Base-by-base conservation (phyloP, 2,888 invertebrate genomes). In the Aphrophora alni region DNA sequence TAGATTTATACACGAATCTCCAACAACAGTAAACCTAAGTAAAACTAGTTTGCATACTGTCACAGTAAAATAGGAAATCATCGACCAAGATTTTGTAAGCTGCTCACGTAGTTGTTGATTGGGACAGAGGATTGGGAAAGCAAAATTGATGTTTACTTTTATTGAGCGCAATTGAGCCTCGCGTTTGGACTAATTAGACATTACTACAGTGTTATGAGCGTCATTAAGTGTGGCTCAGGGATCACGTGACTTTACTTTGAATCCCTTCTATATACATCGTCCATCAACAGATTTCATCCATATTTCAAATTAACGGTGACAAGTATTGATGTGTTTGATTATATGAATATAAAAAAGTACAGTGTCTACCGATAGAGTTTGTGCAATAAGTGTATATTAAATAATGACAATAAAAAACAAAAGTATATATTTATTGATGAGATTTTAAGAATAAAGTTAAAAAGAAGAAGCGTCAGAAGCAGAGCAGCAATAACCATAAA, bases 61-160 rank as follows among this genome's bases (percentile, higher is more conserved):
- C 33, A 8, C 33, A 33, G 33, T 33, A 33, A 33, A 33, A 8
- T 33, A 3, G 3, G 33, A 33, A 33, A 33, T 33, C 33, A 8
- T 33, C 33, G 5, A 33, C 33, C 5, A 5, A 33, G 33, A 14
- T 59, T 59, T 59, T 8, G 59, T 21, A 59, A 59, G 2, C 59
- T 4, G 21, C 21, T 4, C 59, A 59, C 59, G 59, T 59, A 59
- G 21, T 21, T n/a, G 21, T 59, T 44, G 44, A 44, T 44, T 44
- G 44, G 44, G 44, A 14, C 44, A 14, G 44, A n/a, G n/a, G 44
- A 44, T 7, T 14, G 8, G 12, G 21, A 59, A 59, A 59, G 59
- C 59, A 59, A 59, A 59, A 59, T 59, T 59, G 59, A 59, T 59
- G 59, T 59, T 59, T n/a, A 59, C 59, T 59, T 59, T 59, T 59